phyloP scores from a whole-genome alignment of 2,113 vertebrate genomes.

The Calypte anna region DNA sequence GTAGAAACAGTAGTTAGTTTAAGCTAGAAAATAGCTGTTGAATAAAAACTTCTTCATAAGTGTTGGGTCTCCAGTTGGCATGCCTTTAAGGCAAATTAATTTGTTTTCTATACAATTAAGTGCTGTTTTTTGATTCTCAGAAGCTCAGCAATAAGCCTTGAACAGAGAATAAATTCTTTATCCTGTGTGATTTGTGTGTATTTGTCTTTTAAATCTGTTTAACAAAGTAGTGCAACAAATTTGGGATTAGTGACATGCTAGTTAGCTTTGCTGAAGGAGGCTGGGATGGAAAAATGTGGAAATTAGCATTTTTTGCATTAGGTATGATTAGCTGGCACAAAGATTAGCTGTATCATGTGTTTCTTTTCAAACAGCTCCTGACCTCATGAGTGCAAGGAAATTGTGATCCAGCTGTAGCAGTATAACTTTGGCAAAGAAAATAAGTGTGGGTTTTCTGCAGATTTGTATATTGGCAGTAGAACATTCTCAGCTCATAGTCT shows the following conservation, averaged over 20 bases:
- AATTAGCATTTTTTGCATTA: neutral
- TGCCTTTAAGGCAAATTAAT: conserved; percentile 11
- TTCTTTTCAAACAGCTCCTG: conserved; percentile 22
- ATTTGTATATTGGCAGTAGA: neutral
- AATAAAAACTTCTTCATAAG: neutral
- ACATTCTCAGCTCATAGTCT: neutral
- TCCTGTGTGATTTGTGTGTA: conserved; percentile 2
- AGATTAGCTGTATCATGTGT: neutral
- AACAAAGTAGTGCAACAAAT: conserved; percentile 46
- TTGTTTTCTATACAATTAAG: neutral
- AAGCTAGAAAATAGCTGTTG: neutral
- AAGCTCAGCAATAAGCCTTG: conserved; percentile 20
- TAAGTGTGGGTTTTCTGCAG: neutral
- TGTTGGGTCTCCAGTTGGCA: neutral
- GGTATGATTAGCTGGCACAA: neutral
- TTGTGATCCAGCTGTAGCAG: conserved; percentile 40
- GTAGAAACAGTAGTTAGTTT: neutral
- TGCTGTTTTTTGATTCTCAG: neutral
- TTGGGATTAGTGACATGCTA: neutral
- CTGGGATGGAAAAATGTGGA: neutral
- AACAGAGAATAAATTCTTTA: conserved; percentile 25
- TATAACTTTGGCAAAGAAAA: conserved; percentile 44
- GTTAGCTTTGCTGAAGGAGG: conserved; percentile 17
- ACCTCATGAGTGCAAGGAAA: conserved; percentile 7
- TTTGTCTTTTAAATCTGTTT: conserved; percentile 44